A percentile compares a stretch with the other conserved stretches of the same genome.
Evolutionary conservation across 2,888 invertebrate species (phyloP).

Genomic region (Conchocele bisecta): DNA sequence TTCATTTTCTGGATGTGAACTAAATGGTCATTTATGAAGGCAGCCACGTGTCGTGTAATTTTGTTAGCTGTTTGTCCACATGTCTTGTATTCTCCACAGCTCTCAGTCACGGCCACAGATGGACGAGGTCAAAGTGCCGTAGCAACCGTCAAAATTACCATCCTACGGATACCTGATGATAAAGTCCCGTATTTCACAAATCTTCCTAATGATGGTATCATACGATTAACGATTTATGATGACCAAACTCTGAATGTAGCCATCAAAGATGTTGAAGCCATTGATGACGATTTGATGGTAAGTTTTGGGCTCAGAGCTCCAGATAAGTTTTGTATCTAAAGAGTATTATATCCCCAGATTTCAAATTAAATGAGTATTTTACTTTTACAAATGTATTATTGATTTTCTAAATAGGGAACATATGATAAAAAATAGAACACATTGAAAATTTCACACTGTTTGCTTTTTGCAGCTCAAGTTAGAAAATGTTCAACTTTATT

Average conservation of each 20-base stretch:
- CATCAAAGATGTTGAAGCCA: constrained; percentile 41
- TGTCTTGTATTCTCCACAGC: constrained; percentile 27
- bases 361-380: no score
- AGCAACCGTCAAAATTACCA: constrained; percentile 49
- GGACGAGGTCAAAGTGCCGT: constrained; percentile 46
- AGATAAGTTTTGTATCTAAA: no score
- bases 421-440: no score
- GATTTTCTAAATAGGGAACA: no score
- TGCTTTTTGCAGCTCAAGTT: no score
- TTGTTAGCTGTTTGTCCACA: not conserved
- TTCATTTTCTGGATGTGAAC: no score
- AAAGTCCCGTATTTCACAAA: constrained; percentile 41
- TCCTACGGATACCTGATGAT: constrained; percentile 52
- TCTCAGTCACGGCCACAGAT: constrained; percentile 54
- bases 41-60: not conserved
- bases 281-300: constrained; percentile 39
- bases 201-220: constrained; percentile 7
- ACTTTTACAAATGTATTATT: no score
- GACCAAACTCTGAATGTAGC: constrained; percentile 23
- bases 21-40: not conserved
- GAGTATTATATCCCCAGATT: no score
- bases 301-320: no score
- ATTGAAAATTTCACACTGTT: no score
- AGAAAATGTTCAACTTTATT: no score
- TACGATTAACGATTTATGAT: constrained; percentile 19